phyloP scores from a whole-genome alignment of 2,888 invertebrate genomes.

The Cataglyphis altisquamis region DNA sequence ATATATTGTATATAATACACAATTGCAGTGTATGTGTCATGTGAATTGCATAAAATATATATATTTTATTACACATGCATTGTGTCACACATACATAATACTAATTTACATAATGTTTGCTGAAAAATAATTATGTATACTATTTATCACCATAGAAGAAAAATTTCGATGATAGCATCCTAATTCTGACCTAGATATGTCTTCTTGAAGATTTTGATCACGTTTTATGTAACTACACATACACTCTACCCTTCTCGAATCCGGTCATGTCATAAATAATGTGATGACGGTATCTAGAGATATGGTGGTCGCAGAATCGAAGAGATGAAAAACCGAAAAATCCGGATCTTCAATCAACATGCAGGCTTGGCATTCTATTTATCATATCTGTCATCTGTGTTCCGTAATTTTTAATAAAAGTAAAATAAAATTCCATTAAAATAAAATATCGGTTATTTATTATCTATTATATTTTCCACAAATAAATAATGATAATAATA shows the following conservation, averaged over 20 bases:
- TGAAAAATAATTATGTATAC: conserved; percentile 4
- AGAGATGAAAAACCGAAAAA: conserved; percentile 18
- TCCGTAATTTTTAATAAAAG: conserved; percentile 21
- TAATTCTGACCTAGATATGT: conserved; percentile 45
- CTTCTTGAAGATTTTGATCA: conserved; percentile 51
- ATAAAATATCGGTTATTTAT: not conserved
- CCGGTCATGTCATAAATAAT: conserved; percentile 60
- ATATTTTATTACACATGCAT: not conserved
- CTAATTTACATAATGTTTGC: not conserved
- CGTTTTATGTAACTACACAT: conserved; percentile 41
- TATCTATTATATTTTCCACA: not conserved
- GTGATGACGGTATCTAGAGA: conserved; percentile 15
- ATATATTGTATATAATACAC: not conserved
- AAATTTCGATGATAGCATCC: conserved; percentile 36
- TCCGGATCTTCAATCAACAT: conserved; percentile 15
- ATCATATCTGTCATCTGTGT: not conserved
- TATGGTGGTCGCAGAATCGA: conserved; percentile 12
- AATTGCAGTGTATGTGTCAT: not conserved
- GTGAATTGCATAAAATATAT: not conserved
- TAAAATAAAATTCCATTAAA: not conserved
- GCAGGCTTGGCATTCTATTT: conserved; percentile 4
- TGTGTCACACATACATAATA: not conserved
- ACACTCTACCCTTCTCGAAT: conserved; percentile 23
- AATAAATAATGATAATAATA: not conserved
- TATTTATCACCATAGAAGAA: conserved; percentile 22